These are phyloP conservation scores for Punctoribates punctum DNA, from an alignment of 2,888 invertebrate genomes.

Conservation along the genomic window DNA sequence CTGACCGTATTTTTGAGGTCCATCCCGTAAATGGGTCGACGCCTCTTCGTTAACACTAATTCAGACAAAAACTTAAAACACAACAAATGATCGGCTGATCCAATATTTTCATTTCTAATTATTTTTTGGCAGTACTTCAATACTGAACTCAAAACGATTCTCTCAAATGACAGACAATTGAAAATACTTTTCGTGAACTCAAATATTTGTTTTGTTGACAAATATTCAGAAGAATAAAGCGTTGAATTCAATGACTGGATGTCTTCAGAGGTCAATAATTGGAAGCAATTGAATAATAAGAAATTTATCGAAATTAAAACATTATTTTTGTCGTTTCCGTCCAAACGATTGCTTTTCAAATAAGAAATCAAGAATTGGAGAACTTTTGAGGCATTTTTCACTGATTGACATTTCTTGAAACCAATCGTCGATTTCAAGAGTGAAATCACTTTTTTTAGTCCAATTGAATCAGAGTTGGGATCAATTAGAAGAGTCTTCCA, in stretches of 20 bases:
- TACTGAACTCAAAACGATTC: slow-evolving; percentile 26
- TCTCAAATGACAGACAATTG: slow-evolving; percentile 35
- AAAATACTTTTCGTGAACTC: slow-evolving; percentile 36
- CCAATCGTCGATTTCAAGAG: slow-evolving; percentile 6
- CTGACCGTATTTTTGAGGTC: slow-evolving; percentile 10
- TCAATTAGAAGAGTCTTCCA: slow-evolving; percentile 38
- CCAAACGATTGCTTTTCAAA: not conserved
- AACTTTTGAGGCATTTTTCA: not conserved
- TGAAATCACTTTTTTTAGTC: slow-evolving; percentile 12
- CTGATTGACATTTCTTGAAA: slow-evolving; percentile 13
- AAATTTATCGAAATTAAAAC: slow-evolving; percentile 7
- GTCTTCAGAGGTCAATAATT: slow-evolving; percentile 11
- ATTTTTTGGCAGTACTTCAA: not conserved
- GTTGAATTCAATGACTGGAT: slow-evolving; percentile 2
- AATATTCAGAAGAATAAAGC: not conserved
- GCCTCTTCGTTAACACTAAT: slow-evolving; percentile 20
- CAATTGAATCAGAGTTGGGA: not conserved
- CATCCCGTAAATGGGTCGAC: slow-evolving; percentile 32
- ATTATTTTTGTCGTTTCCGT: not conserved
- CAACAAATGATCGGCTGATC: not conserved
- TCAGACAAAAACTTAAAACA: slow-evolving; percentile 22
- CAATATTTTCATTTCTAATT: not conserved
- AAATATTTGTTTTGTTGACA: slow-evolving; percentile 36
- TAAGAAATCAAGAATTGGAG: not conserved
- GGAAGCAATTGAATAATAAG: slow-evolving; percentile 11